These are phyloP conservation scores for Cyclophora albipunctata DNA, from an alignment of 2,888 invertebrate species.

Conservation along the genomic window DNA sequence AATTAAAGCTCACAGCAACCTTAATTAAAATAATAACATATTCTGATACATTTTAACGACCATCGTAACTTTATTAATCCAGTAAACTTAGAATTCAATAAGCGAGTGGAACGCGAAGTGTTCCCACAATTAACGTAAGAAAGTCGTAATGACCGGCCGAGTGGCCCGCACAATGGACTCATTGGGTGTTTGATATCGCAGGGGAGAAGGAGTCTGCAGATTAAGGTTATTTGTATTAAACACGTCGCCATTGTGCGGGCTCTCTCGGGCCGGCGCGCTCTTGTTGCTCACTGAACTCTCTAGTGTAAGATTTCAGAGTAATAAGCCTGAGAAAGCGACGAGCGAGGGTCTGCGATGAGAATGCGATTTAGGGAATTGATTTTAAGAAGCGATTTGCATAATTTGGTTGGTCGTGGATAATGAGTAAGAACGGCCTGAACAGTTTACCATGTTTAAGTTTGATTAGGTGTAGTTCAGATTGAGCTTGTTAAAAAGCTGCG, in stretches of 20 bases:
- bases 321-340: constrained; percentile 43
- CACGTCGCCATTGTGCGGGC: constrained; percentile 49
- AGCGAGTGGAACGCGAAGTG: constrained; percentile 25
- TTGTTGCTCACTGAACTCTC: constrained; percentile 34
- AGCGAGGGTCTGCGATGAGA: constrained; percentile 21
- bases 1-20: too few relatives aligned
- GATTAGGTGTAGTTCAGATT: too few relatives aligned
- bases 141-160: constrained; percentile 39
- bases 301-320: constrained; percentile 35
- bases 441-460: too few relatives aligned
- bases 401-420: too few relatives aligned
- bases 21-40: too few relatives aligned
- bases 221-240: constrained; percentile 66
- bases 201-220: constrained; percentile 50
- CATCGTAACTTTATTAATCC: constrained; percentile 50
- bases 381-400: constrained; percentile 2
- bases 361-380: constrained; percentile 10
- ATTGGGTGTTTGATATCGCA: constrained; percentile 57
- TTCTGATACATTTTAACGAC: constrained; percentile 15
- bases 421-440: too few relatives aligned
- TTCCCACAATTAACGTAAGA: constrained; percentile 61
- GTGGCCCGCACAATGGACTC: constrained; percentile 43
- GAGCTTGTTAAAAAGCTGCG: too few relatives aligned
- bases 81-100: too few relatives aligned
- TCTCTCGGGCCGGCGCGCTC: constrained; percentile 39